These are phyloP conservation scores for Eurois occulta DNA, from an alignment of 2,888 invertebrate genomes.

Conservation along the genomic window DNA sequence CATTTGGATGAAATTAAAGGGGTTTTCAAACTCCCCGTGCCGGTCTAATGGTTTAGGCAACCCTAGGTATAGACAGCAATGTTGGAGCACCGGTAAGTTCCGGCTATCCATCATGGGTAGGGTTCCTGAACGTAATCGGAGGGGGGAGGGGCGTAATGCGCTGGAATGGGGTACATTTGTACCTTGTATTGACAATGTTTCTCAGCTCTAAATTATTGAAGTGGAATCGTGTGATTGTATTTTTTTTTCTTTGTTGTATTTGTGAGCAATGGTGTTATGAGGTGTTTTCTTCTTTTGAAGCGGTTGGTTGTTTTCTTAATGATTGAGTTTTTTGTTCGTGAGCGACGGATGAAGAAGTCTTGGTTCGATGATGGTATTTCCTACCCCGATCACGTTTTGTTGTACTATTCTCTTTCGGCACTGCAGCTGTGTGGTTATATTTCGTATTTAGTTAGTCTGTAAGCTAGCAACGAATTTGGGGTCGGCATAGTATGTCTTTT, in stretches of 20 bases:
- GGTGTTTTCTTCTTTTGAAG: conserved; percentile 8
- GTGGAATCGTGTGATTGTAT: conserved; percentile 47
- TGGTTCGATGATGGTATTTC: not conserved
- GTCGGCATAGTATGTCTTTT: not conserved
- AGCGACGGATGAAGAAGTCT: not conserved
- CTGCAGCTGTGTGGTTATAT: not conserved
- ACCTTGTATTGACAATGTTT: conserved; percentile 58
- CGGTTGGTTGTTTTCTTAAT: not conserved
- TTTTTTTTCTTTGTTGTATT: conserved; percentile 14
- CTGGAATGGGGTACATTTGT: conserved; percentile 63
- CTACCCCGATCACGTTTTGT: not conserved
- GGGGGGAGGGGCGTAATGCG: conserved; percentile 64
- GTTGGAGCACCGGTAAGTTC: conserved; percentile 72
- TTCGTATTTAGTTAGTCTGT: not conserved
- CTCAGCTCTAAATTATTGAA: conserved; percentile 63
- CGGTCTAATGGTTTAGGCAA: conserved; percentile 54
- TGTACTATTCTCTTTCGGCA: not conserved
- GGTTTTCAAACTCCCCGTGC: conserved; percentile 33
- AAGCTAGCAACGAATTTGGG: not conserved
- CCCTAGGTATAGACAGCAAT: conserved; percentile 63
- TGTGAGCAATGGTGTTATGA: conserved; percentile 10
- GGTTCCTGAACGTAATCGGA: conserved; percentile 82
- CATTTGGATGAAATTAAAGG: conserved; percentile 50
- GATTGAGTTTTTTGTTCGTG: not conserved
- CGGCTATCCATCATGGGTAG: conserved; percentile 84